A percentile compares a stretch with the other conserved stretches of the same genome.
These are phyloP conservation scores for Himalopsyche tibetana DNA, from an alignment of 2,888 invertebrate species.

Conservation along the genomic window DNA sequence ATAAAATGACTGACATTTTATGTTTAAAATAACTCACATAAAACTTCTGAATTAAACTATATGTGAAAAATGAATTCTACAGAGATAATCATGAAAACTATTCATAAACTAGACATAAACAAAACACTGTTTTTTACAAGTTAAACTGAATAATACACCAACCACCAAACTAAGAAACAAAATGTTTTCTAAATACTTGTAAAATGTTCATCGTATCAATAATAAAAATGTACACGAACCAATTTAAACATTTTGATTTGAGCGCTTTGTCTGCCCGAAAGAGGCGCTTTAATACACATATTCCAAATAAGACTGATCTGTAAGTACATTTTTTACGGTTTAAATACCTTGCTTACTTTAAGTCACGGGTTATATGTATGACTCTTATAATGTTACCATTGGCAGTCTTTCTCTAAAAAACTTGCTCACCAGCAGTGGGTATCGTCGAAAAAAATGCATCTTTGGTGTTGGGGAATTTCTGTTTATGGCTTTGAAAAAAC, in stretches of 20 bases:
- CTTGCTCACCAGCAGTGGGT: not conserved
- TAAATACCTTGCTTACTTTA: conserved; percentile 29
- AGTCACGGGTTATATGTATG: not conserved
- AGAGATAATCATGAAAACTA: too few relatives aligned
- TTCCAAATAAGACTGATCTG: conserved; percentile 26
- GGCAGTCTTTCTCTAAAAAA: conserved; percentile 7
- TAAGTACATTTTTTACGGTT: not conserved
- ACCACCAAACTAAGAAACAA: too few relatives aligned
- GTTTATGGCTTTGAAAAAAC: not conserved
- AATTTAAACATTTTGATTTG: conserved; percentile 23
- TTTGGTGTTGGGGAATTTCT: not conserved
- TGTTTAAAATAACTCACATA: too few relatives aligned
- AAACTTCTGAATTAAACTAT: too few relatives aligned
- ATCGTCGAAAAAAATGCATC: conserved; percentile 30
- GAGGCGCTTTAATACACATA: conserved; percentile 1
- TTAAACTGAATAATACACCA: too few relatives aligned
- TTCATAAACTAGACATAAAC: too few relatives aligned
- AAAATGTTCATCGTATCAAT: not conserved
- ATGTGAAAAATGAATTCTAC: too few relatives aligned
- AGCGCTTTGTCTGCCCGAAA: conserved; percentile 5
- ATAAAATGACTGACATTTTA: not conserved
- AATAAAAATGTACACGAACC: conserved; percentile 18
- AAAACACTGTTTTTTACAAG: too few relatives aligned
- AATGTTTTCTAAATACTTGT: too few relatives aligned
- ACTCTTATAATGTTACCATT: conserved; percentile 15